Evolutionary conservation across 2,888 invertebrate genomes (phyloP).

Genomic region (Ctenicera cuprea): DNA sequence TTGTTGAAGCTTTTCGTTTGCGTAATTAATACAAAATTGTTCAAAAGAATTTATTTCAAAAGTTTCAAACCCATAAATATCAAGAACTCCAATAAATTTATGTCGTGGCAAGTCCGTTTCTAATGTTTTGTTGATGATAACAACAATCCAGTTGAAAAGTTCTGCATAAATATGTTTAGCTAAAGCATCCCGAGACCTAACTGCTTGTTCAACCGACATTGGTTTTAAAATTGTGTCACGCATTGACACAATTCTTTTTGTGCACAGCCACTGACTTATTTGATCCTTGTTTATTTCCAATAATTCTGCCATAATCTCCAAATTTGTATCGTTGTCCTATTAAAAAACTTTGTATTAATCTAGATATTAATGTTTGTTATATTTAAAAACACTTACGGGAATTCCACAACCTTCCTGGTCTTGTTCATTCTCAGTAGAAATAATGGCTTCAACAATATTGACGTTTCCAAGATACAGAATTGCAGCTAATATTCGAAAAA

Average conservation of each 20-base stretch:
- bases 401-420: constrained; percentile 83
- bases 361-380: neutral
- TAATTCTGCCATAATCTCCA: constrained; percentile 81
- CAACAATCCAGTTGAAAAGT: constrained; percentile 95
- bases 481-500: constrained; percentile 90
- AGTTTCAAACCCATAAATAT: constrained; percentile 98
- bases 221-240: constrained; percentile 93
- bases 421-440: constrained; percentile 74
- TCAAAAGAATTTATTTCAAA: constrained; percentile 98
- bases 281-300: constrained; percentile 85
- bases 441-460: constrained; percentile 69
- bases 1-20: constrained; percentile 98
- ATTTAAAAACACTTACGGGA: constrained; percentile 79
- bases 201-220: constrained; percentile 84
- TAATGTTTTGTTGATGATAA: constrained; percentile 89
- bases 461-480: constrained; percentile 97
- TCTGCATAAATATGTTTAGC: constrained; percentile 96
- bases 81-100: constrained; percentile 96
- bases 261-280: constrained; percentile 91
- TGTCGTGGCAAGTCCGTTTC: constrained; percentile 80
- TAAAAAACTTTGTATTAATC: neutral
- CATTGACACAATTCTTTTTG: constrained; percentile 92
- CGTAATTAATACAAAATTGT: constrained; percentile 99
- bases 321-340: constrained; percentile 80
- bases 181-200: constrained; percentile 92